These are phyloP conservation scores for Poecilobothrus nobilitatus DNA, from an alignment of 2,888 invertebrate genomes.

Conservation along the genomic window DNA sequence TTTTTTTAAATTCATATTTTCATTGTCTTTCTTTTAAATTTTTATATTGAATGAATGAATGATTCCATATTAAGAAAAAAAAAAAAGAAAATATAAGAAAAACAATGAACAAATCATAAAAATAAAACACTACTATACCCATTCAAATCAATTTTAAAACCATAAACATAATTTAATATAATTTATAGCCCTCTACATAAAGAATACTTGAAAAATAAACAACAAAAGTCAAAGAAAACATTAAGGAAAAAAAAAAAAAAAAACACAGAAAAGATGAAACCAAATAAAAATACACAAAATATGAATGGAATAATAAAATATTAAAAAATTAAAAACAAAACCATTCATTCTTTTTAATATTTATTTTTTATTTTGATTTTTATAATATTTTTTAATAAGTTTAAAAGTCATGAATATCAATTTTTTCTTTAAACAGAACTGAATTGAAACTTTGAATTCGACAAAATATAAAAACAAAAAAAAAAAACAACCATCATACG, in stretches of 20 bases:
- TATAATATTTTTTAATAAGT: neutral
- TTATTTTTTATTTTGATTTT: no score
- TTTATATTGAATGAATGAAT: no score
- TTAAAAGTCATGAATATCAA: neutral
- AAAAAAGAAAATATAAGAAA: no score
- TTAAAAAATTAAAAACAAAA: neutral
- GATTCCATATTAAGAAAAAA: no score
- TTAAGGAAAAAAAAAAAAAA: no score
- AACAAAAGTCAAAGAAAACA: neutral
- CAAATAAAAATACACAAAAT: neutral
- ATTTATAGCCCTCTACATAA: slow-evolving; percentile 2
- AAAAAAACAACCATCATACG: neutral
- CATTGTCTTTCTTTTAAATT: no score
- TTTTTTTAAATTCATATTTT: no score
- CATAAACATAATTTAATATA: slow-evolving; percentile 6
- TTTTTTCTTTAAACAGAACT: neutral
- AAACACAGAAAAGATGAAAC: no score
- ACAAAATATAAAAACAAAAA: no score
- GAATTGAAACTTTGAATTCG: neutral
- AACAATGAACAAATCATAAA: no score
- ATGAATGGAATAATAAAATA: neutral
- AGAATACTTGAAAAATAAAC: neutral
- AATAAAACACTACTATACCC: neutral
- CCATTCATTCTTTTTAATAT: no score
- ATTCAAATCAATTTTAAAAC: slow-evolving; percentile 6